Base-by-base conservation (phyloP, 2,113 vertebrate species). In the Nibea albiflora region DNA sequence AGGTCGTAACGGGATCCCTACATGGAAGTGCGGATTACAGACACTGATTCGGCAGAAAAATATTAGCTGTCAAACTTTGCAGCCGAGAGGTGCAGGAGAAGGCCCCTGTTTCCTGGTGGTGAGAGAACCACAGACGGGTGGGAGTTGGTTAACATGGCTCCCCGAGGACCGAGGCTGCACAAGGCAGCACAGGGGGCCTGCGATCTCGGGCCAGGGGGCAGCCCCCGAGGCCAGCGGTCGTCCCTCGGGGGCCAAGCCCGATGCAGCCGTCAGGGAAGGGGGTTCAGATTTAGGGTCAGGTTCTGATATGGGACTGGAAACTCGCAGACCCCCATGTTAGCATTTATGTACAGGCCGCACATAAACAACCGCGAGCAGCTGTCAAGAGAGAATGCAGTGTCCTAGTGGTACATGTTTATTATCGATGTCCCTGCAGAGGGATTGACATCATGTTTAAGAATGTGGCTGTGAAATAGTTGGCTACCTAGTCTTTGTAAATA, bases 1-100 rank as follows among this genome's bases (percentile, higher is more conserved):
- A 92, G 93, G 92, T 89, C 89, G 95, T 95, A 95, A 95, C 63
- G 90, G 91, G 94, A 95, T 95, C 95, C 90, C 91, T 85, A 87
- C 83, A 52, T 94, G 91, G 93, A 95, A 95, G 93, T 95, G 90
- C 91, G 83, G 92, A 94, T 93, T 94, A 94, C 93, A 94, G 90
- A 93, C 85, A 73, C 71, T 67, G 87, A 93, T 94, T 95, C 88
- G 78, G 90, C 92, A 90, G 91, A 93, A 94, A 96, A 94, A 94
- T 94, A 95, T 95, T 94, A 93, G 92, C 93, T 94, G 94, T 94
- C 93, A 94, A 94, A 87, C 71, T 66, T 52, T 88, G 93, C 91
- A 83, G 92, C 63, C 66, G 78, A 89, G 90, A 94, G 87, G 81
- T 82, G 90, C 88, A 87, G 88, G 86, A 94, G 89, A 93, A 91